Evolutionary conservation across 2,888 invertebrate genomes (phyloP), one percentile per base, ranked within the genome.

Genomic region (Metopia argyrocephala): DNA sequence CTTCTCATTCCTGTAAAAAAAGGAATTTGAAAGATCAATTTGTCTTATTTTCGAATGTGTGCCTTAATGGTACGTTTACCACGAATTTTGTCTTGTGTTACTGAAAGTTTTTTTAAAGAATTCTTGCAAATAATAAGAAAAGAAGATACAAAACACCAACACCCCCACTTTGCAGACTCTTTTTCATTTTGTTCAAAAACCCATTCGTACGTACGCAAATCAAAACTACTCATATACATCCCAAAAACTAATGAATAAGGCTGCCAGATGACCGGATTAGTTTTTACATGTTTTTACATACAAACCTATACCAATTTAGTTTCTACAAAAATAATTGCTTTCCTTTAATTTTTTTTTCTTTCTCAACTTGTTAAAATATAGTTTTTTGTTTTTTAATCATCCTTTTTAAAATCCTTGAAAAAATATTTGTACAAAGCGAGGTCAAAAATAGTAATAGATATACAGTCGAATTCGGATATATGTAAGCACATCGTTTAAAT

Each of bases 81-180:
- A 66, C 46, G 66, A 71, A 71, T 46, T 38, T 59, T 25, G 46
- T 50, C 61, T 61, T 48, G 54, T 68, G 66, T 78, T 66, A 66
- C 38, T 31, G 25, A 66, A 73, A 56, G n/a, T 68, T 70, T 61
- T 56, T 61, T 57, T 78, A 78, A 65, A 64, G 23, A 61, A 28
- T 50, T 65, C 52, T 65, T 75, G 31, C 54, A n/a, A n/a, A n/a
- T n/a, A n/a, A n/a, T n/a, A 65, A 75, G 57, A 52, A 52, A 56
- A 62, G 9, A 62, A 73, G 56, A 74, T 25, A 25, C 25, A 54
- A 56, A 64, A 56, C 27, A 61, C 52, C 28, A 69, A 81, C 78
- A 70, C 80, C 76, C 80, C 68, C 80, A 73, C 80, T 69, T 59
- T 57, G 50, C 71, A 70, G 79, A 71, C 61, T 73, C 76, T 65